A percentile compares a stretch with the other conserved stretches of the same genome.
These are phyloP conservation scores for Papilio demoleus DNA, from an alignment of 2,888 invertebrate species.

Conservation along the genomic window DNA sequence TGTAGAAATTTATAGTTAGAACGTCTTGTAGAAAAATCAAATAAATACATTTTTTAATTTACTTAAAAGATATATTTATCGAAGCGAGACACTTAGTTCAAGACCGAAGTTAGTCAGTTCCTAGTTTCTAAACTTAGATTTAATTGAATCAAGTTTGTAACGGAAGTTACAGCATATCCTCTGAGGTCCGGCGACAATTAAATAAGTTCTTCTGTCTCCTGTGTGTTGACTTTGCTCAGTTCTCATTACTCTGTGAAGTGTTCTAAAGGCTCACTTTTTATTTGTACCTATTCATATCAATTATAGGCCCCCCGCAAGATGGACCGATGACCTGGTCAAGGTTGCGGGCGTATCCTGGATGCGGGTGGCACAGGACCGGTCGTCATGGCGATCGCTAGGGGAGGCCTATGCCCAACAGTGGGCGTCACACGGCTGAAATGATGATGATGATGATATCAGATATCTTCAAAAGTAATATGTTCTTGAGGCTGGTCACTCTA, in stretches of 20 bases:
- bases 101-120: conserved; percentile 30
- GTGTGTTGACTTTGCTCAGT: conserved; percentile 43
- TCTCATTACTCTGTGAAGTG: conserved; percentile 14
- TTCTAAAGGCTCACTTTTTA: neutral
- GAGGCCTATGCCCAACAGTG: too few species aligned
- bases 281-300: too few species aligned
- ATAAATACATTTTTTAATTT: neutral
- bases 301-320: too few species aligned
- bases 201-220: conserved; percentile 41
- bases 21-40: neutral
- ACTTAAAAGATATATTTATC: conserved; percentile 23
- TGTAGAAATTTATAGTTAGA: neutral
- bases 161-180: conserved; percentile 42
- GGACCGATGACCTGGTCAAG: too few species aligned
- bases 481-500: too few species aligned
- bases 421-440: too few species aligned
- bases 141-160: conserved; percentile 44
- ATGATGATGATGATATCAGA: too few species aligned
- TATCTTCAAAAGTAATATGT: too few species aligned
- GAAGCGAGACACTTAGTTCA: conserved; percentile 21
- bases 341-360: too few species aligned
- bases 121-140: conserved; percentile 39
- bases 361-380: too few species aligned
- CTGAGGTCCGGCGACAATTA: conserved; percentile 43
- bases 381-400: too few species aligned